phyloP scores from a whole-genome alignment of 2,113 vertebrate species.

The Hemibates koningsi region DNA sequence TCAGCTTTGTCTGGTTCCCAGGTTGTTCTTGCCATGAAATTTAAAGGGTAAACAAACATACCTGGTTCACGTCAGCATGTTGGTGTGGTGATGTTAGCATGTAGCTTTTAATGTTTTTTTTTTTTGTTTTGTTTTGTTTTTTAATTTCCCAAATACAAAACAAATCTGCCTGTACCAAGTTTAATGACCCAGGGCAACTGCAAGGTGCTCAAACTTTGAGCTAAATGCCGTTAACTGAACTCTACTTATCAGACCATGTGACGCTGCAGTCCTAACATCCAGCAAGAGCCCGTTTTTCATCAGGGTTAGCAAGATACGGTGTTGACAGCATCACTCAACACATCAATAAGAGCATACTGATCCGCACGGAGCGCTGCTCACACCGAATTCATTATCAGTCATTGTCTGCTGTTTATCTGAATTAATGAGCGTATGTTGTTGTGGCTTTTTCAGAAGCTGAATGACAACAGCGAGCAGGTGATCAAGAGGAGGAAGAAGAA shows the following conservation, averaged over 20 bases:
- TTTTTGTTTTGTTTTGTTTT: rapidly evolving
- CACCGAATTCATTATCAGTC: background rate
- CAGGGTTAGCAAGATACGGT: background rate
- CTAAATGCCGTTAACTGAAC: background rate
- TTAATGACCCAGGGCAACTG: background rate
- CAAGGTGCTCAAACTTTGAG: background rate
- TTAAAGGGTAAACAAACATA: background rate
- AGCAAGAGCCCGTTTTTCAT: background rate
- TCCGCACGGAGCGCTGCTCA: background rate
- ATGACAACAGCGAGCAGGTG: slow-evolving; percentile 76
- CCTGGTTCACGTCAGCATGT: background rate
- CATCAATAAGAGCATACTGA: background rate
- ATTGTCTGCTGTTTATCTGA: background rate
- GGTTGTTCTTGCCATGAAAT: background rate
- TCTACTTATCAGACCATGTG: background rate
- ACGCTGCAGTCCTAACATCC: background rate
- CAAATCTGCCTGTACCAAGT: background rate
- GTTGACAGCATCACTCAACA: background rate
- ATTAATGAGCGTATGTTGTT: background rate
- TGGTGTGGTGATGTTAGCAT: background rate
- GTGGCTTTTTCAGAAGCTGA: slow-evolving; percentile 68
- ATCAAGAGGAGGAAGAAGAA: slow-evolving; percentile 89
- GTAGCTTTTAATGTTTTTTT: background rate
- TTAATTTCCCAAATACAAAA: background rate
- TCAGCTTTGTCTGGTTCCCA: background rate